Evolutionary conservation across 2,797 vertebrate species (phyloP).

Genomic region (Margarornis squamiger): DNA sequence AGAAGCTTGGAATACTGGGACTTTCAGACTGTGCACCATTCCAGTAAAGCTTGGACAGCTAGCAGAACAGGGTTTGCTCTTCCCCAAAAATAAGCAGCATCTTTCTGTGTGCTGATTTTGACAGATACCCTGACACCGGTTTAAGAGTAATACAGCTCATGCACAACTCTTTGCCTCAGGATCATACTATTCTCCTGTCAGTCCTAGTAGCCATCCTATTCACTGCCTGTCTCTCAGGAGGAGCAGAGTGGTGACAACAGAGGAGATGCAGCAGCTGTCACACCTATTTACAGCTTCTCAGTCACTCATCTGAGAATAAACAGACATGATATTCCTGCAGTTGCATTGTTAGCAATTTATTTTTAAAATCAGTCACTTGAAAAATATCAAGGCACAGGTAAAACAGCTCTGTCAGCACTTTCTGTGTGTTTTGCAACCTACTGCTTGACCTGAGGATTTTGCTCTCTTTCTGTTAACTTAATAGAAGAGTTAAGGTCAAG

Average conservation of each 20-base stretch:
- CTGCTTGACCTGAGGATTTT: neutral
- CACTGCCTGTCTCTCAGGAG: neutral
- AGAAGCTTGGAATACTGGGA: neutral
- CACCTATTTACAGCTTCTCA: conserved; percentile 27
- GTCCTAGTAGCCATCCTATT: neutral
- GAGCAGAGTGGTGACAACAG: neutral
- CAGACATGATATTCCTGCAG: neutral
- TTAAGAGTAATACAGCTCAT: neutral
- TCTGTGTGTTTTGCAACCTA: neutral
- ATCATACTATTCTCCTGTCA: conserved; percentile 9
- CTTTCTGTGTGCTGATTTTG: neutral
- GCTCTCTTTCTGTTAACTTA: neutral
- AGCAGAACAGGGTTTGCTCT: neutral
- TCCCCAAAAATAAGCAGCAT: neutral
- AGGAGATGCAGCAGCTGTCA: conserved; percentile 39
- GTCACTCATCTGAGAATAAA: conserved; percentile 28
- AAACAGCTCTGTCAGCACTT: conserved; percentile 1
- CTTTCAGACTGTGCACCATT: neutral
- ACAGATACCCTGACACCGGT: neutral
- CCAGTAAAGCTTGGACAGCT: neutral
- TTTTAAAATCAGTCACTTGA: conserved; percentile 14
- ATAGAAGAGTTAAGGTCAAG: neutral
- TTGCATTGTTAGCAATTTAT: conserved; percentile 38
- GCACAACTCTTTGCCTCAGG: conserved; percentile 10
- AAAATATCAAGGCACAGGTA: neutral